phyloP scores from a whole-genome alignment of 2,113 vertebrate species.

The Motacilla tschutschensis region DNA sequence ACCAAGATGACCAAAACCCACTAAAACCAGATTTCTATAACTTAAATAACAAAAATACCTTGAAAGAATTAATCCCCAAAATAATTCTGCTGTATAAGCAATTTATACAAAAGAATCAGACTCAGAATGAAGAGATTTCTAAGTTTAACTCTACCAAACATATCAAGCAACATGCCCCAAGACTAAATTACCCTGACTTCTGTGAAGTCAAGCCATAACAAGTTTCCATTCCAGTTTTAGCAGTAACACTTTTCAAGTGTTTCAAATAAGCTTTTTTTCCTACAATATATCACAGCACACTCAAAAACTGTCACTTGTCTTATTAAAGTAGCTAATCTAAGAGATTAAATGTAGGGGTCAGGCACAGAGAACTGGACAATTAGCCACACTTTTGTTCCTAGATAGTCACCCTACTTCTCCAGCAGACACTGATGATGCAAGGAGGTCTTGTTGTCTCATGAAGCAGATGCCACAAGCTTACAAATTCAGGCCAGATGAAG shows the following conservation, averaged over 20 bases:
- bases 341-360: neutral
- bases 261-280: neutral
- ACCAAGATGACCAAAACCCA: neutral
- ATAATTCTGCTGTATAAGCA: neutral
- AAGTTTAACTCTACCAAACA: neutral
- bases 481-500: neutral
- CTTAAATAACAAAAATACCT: neutral
- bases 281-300: neutral
- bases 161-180: neutral
- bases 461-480: neutral
- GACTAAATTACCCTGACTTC: neutral
- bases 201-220: neutral
- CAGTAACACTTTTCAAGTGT: neutral
- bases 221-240: neutral
- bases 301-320: neutral
- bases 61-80: neutral
- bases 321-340: neutral
- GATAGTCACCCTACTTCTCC: neutral
- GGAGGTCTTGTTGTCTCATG: neutral
- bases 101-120: neutral
- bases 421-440: fast-evolving
- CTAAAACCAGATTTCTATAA: neutral
- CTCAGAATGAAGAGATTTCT: neutral
- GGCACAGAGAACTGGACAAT: neutral
- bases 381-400: neutral